Conservation (phyloP, 2,888 invertebrate species). For the Drosophila infuscata region DNA sequence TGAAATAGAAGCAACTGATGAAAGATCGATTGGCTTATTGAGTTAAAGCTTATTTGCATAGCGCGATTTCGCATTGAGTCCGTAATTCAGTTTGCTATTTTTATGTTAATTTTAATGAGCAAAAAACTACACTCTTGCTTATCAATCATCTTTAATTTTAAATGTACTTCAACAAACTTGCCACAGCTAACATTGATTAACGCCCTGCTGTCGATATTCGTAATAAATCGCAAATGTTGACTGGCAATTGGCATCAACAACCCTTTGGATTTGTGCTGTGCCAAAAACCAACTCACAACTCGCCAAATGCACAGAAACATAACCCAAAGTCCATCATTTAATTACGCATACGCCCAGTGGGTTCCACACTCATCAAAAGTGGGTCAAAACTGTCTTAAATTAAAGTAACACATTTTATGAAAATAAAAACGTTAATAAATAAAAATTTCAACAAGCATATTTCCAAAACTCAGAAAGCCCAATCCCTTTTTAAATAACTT, state of each 20-base stretch:
- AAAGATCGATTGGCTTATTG: constrained; percentile 57
- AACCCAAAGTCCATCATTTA: constrained; percentile 25
- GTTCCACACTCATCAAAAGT: not conserved
- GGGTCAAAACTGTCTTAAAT: not conserved
- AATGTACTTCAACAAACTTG: not conserved
- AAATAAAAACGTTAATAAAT: not conserved
- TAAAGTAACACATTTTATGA: not conserved
- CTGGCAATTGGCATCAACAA: not conserved
- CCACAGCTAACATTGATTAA: not conserved
- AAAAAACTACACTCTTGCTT: too few relatives aligned
- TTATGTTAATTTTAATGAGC: not conserved
- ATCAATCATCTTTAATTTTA: not conserved
- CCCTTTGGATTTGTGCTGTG: not conserved
- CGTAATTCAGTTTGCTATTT: constrained; percentile 2
- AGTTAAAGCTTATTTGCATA: constrained; percentile 52
- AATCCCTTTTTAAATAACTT: not conserved
- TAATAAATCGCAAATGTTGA: constrained; percentile 3
- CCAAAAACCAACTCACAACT: not conserved
- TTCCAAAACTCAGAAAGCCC: not conserved
- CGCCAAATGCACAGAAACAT: not conserved
- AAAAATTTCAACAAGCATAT: not conserved
- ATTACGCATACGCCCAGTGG: constrained; percentile 33
- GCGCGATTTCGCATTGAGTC: constrained; percentile 18
- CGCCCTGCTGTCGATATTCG: constrained; percentile 1
- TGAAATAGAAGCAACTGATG: constrained; percentile 2